Conservation (phyloP, 1,140 invertebrate species). For the Aphelenchoides avenae region DNA sequence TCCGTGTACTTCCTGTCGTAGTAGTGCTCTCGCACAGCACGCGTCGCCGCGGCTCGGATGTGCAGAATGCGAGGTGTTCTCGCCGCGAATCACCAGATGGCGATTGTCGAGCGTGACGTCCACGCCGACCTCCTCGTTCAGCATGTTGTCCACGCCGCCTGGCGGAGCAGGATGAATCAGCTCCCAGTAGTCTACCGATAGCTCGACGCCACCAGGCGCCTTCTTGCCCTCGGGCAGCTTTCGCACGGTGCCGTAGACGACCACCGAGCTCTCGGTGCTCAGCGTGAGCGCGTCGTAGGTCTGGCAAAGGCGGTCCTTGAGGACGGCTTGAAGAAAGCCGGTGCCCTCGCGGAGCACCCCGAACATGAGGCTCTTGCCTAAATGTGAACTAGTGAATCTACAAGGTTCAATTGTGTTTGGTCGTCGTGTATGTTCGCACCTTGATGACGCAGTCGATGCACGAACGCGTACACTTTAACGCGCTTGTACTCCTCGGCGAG, state of each 20-base stretch:
- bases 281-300: slow-evolving; percentile 84
- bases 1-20: slow-evolving; percentile 78
- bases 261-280: slow-evolving; percentile 82
- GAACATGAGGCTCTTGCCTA: slow-evolving; percentile 84
- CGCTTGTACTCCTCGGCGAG: slow-evolving; percentile 64
- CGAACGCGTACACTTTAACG: slow-evolving; percentile 86
- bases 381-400: slow-evolving; percentile 33
- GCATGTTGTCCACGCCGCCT: slow-evolving; percentile 89
- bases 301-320: slow-evolving; percentile 82
- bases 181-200: slow-evolving; percentile 90
- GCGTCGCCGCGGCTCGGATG: slow-evolving; percentile 79
- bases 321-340: slow-evolving; percentile 87
- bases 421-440: no score
- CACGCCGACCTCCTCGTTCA: slow-evolving; percentile 90
- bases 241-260: slow-evolving; percentile 73
- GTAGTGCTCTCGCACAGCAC: slow-evolving; percentile 90
- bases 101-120: slow-evolving; percentile 96
- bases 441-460: slow-evolving; percentile 84
- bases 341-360: slow-evolving; percentile 89
- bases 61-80: slow-evolving; percentile 88
- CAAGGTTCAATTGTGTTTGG: no score
- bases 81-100: slow-evolving; percentile 96
- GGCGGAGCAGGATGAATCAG: slow-evolving; percentile 83
- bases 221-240: slow-evolving; percentile 83
- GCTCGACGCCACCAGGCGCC: slow-evolving; percentile 92